phyloP scores from a whole-genome alignment of 2,888 invertebrate genomes.

The Cephus nigrinus region DNA sequence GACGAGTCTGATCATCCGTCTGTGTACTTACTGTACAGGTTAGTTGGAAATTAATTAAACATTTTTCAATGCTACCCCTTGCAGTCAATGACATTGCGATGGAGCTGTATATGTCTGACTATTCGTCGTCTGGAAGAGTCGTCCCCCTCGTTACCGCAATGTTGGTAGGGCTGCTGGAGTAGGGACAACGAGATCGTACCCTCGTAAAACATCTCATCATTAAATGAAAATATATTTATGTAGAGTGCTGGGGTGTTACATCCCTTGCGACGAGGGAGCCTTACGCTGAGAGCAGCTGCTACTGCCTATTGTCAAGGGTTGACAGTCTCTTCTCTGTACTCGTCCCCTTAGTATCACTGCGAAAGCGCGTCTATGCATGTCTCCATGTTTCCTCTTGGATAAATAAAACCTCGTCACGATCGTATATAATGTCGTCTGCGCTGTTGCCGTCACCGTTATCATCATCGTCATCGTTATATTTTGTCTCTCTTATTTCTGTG shows the following conservation, averaged over 20 bases:
- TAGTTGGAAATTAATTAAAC: not conserved
- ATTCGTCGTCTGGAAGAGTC: not conserved
- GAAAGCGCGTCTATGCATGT: not conserved
- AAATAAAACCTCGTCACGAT: not conserved
- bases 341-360: not conserved
- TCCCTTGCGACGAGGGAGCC: not conserved
- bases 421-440: not conserved
- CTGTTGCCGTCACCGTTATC: not conserved
- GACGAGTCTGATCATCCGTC: not conserved
- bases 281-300: slow-evolving; percentile 11
- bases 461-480: slow-evolving; percentile 4
- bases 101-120: not conserved
- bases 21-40: not conserved
- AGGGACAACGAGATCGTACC: not conserved
- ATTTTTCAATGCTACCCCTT: slow-evolving; percentile 1
- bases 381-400: not conserved
- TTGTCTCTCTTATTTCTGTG: not conserved
- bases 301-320: slow-evolving; percentile 19
- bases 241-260: slow-evolving; percentile 12
- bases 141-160: slow-evolving; percentile 10
- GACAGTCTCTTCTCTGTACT: not conserved
- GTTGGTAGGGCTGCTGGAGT: not conserved
- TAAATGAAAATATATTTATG: slow-evolving; percentile 33
- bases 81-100: not conserved
- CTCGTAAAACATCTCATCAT: slow-evolving; percentile 26